Percentiles rank a stretch among this genome's conserved stretches.
phyloP scores from a whole-genome alignment of 2,888 invertebrate genomes.

The Norana najaformis region DNA sequence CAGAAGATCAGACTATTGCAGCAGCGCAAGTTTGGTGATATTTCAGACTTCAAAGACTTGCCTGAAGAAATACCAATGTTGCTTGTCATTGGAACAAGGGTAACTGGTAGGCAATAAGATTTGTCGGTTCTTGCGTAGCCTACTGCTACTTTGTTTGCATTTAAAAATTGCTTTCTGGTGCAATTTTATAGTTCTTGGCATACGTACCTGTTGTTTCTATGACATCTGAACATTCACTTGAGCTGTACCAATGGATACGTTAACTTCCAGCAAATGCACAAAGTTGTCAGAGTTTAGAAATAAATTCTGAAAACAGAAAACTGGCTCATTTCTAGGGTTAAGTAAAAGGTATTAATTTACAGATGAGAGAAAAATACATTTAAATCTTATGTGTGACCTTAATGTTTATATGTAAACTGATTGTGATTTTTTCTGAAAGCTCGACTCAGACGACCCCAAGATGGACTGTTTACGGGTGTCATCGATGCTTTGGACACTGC shows the following conservation, averaged over 20 bases:
- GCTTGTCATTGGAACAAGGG: conserved; percentile 90
- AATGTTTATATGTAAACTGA: not conserved
- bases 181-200: not conserved
- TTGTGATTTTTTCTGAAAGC: conserved; percentile 67
- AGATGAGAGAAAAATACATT: too few relatives aligned
- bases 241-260: too few relatives aligned
- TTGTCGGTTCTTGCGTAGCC: not conserved
- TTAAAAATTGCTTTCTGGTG: not conserved
- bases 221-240: too few relatives aligned
- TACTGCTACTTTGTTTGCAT: not conserved
- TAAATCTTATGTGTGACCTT: not conserved
- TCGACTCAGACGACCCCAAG: conserved; percentile 85
- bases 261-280: not conserved
- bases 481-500: conserved; percentile 94
- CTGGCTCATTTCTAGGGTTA: too few relatives aligned
- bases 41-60: conserved; percentile 77
- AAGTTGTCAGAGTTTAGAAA: too few relatives aligned
- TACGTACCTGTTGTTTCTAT: not conserved
- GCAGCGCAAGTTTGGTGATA: conserved; percentile 76
- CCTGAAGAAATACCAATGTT: conserved; percentile 93
- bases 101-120: conserved; percentile 58
- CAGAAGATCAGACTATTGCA: conserved; percentile 89
- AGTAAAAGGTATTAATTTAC: too few relatives aligned
- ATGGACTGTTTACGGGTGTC: conserved; percentile 89
- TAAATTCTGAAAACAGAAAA: too few relatives aligned